Conservation (phyloP, 1,140 invertebrate species). For the Drosophila trapezifrons region DNA sequence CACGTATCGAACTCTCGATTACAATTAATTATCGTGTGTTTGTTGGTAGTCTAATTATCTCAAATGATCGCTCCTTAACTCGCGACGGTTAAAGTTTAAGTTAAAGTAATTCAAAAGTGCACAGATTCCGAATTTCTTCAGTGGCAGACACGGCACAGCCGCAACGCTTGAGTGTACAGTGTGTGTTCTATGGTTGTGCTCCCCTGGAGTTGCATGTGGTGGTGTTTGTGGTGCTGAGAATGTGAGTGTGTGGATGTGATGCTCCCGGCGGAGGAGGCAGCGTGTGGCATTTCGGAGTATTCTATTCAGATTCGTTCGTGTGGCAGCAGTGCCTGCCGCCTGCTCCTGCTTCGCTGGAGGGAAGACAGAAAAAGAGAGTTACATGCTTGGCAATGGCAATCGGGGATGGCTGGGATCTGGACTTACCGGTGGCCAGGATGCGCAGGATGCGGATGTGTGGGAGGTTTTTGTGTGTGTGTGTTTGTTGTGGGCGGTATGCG, state of each 20-base stretch:
- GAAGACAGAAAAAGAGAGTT: conserved; percentile 27
- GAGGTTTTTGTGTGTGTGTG: conserved; percentile 44
- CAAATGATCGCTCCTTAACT: conserved; percentile 41
- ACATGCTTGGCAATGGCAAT: conserved; percentile 8
- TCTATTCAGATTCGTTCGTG: conserved; percentile 47
- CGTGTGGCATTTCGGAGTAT: conserved; percentile 58
- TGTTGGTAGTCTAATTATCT: conserved; percentile 54
- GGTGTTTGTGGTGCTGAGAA: conserved; percentile 40
- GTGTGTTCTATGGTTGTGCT: conserved; percentile 12
- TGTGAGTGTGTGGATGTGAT: conserved; percentile 32
- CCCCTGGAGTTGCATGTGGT: background rate
- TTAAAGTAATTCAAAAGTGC: conserved; percentile 56
- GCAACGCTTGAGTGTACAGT: conserved; percentile 56
- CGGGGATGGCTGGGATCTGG: conserved; percentile 28
- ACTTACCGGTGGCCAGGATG: conserved; percentile 68
- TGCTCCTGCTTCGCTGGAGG: conserved; percentile 36
- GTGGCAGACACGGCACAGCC: conserved; percentile 76
- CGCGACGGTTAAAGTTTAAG: conserved; percentile 7
- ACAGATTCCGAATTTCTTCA: conserved; percentile 65
- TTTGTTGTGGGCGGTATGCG: conserved; percentile 22
- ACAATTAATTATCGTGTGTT: conserved; percentile 35
- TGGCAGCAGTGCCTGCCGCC: no score
- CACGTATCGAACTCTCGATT: conserved; percentile 56
- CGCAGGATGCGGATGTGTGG: conserved; percentile 33
- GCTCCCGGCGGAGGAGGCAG: conserved; percentile 25